Percentiles rank a stretch among this genome's conserved stretches.
These are phyloP conservation scores for Eupsilia transversa DNA, from an alignment of 2,888 invertebrate species.

Conservation along the genomic window DNA sequence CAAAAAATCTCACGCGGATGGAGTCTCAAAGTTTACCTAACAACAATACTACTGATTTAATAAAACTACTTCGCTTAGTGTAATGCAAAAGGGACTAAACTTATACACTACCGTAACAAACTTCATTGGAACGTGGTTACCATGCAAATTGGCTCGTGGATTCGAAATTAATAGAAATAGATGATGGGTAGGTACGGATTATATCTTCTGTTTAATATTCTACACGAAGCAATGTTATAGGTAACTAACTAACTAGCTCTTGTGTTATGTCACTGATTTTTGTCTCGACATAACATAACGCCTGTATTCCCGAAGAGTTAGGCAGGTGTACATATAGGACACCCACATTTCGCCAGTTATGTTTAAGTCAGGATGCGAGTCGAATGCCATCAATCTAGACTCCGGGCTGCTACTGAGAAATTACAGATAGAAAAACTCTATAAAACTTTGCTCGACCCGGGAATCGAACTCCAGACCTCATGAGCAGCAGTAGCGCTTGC, in stretches of 20 bases:
- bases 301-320: background rate
- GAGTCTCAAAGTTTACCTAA: background rate
- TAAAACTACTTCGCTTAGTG: background rate
- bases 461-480: background rate
- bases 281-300: background rate
- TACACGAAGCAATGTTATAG: background rate
- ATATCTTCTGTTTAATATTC: conserved; percentile 39
- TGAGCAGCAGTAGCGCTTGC: background rate
- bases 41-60: conserved; percentile 15
- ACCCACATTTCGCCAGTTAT: background rate
- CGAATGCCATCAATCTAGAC: too few species aligned
- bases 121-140: conserved; percentile 37
- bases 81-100: conserved; percentile 12
- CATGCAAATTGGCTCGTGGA: conserved; percentile 51
- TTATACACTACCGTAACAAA: conserved; percentile 15
- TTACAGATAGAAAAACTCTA: too few species aligned
- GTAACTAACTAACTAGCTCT: background rate
- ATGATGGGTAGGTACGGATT: conserved; percentile 35
- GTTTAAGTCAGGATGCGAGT: too few species aligned
- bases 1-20: background rate
- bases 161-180: conserved; percentile 56
- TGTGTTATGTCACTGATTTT: background rate
- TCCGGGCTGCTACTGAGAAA: too few species aligned
- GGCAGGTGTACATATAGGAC: background rate
- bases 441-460: background rate